Conservation (phyloP, 2,888 invertebrate genomes). For the Parnassius apollo region DNA sequence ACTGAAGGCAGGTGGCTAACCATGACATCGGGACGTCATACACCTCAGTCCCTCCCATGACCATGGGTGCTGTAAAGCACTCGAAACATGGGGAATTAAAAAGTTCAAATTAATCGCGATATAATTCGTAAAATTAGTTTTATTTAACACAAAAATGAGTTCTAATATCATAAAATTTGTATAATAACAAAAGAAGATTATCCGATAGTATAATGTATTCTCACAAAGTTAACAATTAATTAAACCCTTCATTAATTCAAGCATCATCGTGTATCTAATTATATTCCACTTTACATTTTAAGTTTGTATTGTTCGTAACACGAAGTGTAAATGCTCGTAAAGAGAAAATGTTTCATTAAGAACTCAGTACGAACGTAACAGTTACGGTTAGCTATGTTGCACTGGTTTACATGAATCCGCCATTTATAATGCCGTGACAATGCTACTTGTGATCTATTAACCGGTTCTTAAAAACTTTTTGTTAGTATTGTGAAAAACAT, state of each 20-base stretch:
- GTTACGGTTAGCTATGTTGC: slow-evolving; percentile 9
- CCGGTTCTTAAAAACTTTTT: slow-evolving; percentile 20
- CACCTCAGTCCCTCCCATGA: too few species aligned
- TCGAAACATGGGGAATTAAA: too few species aligned
- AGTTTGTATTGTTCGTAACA: slow-evolving; percentile 17
- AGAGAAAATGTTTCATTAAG: slow-evolving; percentile 21
- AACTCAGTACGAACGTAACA: slow-evolving; percentile 3
- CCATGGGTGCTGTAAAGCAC: too few species aligned
- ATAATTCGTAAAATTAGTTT: too few species aligned
- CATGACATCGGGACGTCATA: too few species aligned
- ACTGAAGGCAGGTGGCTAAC: too few species aligned
- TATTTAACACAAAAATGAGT: too few species aligned
- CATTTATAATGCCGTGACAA: slow-evolving; percentile 15
- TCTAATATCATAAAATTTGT: too few species aligned
- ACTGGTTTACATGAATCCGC: slow-evolving; percentile 19
- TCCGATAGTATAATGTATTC: too few species aligned
- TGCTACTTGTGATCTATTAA: slow-evolving; percentile 21
- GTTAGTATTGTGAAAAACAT: slow-evolving; percentile 10
- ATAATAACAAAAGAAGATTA: too few species aligned
- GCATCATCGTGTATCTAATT: slow-evolving; percentile 19
- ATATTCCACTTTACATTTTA: slow-evolving; percentile 10
- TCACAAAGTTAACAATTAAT: too few species aligned
- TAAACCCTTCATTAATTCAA: slow-evolving; percentile 14
- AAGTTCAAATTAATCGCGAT: too few species aligned
- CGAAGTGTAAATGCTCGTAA: slow-evolving; percentile 9